Conservation (phyloP, 2,797 vertebrate species). For the Hoplostethus atlanticus region DNA sequence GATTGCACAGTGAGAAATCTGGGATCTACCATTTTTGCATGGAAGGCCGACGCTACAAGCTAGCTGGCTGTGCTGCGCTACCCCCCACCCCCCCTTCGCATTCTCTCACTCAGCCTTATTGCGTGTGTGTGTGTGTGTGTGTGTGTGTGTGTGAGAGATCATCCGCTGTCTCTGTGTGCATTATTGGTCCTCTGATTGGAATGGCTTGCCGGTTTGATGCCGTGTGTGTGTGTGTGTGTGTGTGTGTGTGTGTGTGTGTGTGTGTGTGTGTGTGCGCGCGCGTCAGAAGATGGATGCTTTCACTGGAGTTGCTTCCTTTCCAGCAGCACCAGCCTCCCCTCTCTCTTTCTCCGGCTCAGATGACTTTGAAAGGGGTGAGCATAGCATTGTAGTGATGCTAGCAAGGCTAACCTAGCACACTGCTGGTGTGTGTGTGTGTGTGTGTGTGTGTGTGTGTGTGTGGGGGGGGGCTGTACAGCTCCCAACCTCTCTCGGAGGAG, state of each 20-base stretch:
- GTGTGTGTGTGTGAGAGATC: not conserved
- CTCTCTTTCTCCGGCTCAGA: constrained; percentile 24
- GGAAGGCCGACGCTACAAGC: constrained; percentile 64
- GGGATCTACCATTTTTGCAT: constrained; percentile 81
- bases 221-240: constrained; percentile 15
- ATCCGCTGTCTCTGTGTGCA: constrained; percentile 12
- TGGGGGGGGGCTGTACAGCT: constrained; percentile 10
- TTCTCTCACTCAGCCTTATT: constrained; percentile 51
- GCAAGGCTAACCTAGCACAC: constrained; percentile 19
- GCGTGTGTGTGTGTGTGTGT: constrained; percentile 17
- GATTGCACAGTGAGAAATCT: constrained; percentile 65
- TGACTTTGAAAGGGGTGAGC: constrained; percentile 23
- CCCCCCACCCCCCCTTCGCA: constrained; percentile 46
- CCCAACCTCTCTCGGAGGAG: constrained; percentile 21
- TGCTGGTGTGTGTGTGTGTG: constrained; percentile 1
- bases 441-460: not conserved
- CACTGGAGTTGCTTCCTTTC: constrained; percentile 43
- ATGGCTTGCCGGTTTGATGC: constrained; percentile 9
- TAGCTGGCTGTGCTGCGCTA: constrained; percentile 63
- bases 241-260: constrained; percentile 7
- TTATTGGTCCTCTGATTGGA: constrained; percentile 14
- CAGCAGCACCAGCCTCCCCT: constrained; percentile 39
- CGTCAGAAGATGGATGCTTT: constrained; percentile 69
- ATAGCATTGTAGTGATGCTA: constrained; percentile 29
- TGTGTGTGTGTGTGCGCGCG: constrained; percentile 4